These are phyloP conservation scores for Listronotus oregonensis DNA, from an alignment of 1,140 invertebrate species.

Conservation along the genomic window DNA sequence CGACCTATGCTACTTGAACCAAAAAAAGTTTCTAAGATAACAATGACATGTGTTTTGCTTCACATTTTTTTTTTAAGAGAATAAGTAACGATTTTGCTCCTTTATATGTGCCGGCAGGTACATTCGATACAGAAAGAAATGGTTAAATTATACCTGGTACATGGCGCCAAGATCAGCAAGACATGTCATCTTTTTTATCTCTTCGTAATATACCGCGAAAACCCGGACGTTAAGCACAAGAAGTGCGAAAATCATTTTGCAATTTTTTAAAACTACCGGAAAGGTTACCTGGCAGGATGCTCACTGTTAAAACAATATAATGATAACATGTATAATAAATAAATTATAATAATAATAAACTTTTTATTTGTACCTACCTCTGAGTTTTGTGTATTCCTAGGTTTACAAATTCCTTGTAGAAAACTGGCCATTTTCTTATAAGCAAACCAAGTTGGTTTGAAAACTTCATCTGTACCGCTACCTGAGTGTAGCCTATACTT, in stretches of 20 bases:
- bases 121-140: neutral
- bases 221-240: neutral
- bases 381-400: too few species aligned
- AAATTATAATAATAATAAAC: too few species aligned
- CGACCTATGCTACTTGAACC: constrained; percentile 10
- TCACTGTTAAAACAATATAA: too few species aligned
- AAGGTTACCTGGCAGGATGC: too few species aligned
- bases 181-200: neutral
- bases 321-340: too few species aligned
- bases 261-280: neutral
- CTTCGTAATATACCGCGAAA: neutral
- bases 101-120: neutral
- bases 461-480: too few species aligned
- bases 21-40: neutral
- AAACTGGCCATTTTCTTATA: too few species aligned
- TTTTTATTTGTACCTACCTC: too few species aligned
- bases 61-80: too few species aligned
- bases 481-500: too few species aligned
- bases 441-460: too few species aligned
- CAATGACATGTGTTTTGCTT: neutral
- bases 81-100: neutral
- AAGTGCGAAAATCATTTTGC: neutral
- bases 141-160: neutral
- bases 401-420: too few species aligned
- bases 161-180: neutral